Evolutionary conservation across 2,888 invertebrate species (phyloP), one percentile per base, ranked within the genome.

Genomic region (Drosophila fulvimacula): DNA sequence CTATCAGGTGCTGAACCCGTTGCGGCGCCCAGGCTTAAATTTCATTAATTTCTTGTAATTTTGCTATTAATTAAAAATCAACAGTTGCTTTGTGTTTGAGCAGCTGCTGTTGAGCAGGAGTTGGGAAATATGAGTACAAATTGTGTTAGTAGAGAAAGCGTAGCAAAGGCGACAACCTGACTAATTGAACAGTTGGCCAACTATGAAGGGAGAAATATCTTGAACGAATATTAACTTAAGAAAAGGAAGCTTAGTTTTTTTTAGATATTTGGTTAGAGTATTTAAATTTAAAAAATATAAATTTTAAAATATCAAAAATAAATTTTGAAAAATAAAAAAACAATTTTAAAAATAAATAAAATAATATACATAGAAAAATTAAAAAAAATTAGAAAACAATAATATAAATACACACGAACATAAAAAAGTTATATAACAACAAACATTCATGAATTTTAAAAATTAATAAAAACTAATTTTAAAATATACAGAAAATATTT

Each of bases 51-150:
- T 66, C 49, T 34, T 55, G 42, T 64, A 66, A 69, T 66, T 57
- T 73, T 41, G 27, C 42, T 30, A 67, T 73, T 82, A 80, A 81
- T 80, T 73, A 79, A 81, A 81, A 59, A 73, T 67, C 78, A 79
- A 77, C 67, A 81, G 48, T 78, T 63, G 32, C 67, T 67, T 70
- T 79, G 38, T 55, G 44, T 56, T 13, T 36, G 17, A 63, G 34
- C 44, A 55, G 46, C n/a, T 57, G 53, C 21, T 27, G 9, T 17
- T 13, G 0, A 21, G 10, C 9, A 42, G 13, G 15, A 15, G 34
- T 15, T 9, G 15, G 21, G 34, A 10, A 30, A 5, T 34, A 0
- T 51, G 34, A 5, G 15, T 19, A 13, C 9, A 11, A 30, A 30
- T 30, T 30, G 48, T 13, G 30, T 13, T 30, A 13, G n/a, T 1